Base-by-base conservation (phyloP, 2,113 vertebrate species). In the Connochaetes taurinus region DNA sequence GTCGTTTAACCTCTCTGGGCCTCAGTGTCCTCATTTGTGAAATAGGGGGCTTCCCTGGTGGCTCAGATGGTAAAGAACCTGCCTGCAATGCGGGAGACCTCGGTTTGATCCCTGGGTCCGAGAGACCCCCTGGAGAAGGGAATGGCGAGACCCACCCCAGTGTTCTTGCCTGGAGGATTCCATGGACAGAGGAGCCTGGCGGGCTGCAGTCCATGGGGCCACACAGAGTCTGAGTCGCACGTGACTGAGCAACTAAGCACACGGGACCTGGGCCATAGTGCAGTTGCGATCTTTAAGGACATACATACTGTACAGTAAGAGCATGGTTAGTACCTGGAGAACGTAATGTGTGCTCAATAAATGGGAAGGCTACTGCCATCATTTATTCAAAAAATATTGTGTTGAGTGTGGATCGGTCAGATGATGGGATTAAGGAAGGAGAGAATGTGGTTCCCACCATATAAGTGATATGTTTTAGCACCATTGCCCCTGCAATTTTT, bases 301-400 rank as follows among this genome's bases (percentile, higher is more conserved):
- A 40, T 40, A 62, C n/a, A 19, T 36, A 15, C 10, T 88, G 2
- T 53, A 36, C 43, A 55, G 13, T 47, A 82, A 83, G 27, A 90
- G 3, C 19, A 87, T 23, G 40, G 45, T 52, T 80, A 88, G 31
- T 60, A 16, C 33, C 86, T 87, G 7, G 21, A 87, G 15, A 86
- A 29, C 31, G 27, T 45, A 64, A 50, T 5, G 40, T 80, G 21
- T 81, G n/a, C 23, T 88, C n/a, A 96, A 23, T 60, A 90, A 71
- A 55, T 53, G 13, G 6, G 50, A 80, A 90, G 27, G 64, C 36
- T 71, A 4, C 76, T 84, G 13, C 4, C 19, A 45, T 81, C n/a
- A 90, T 31, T 87, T 94, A 64, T 47, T 94, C 3, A 81, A 84
- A 97, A 58, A 90, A 53, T 29, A 50, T 2, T 43, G 40, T 58